Percentiles rank a stretch among this genome's conserved stretches.
phyloP scores from a whole-genome alignment of 2,888 invertebrate species.

The Spilosoma lubricipeda region DNA sequence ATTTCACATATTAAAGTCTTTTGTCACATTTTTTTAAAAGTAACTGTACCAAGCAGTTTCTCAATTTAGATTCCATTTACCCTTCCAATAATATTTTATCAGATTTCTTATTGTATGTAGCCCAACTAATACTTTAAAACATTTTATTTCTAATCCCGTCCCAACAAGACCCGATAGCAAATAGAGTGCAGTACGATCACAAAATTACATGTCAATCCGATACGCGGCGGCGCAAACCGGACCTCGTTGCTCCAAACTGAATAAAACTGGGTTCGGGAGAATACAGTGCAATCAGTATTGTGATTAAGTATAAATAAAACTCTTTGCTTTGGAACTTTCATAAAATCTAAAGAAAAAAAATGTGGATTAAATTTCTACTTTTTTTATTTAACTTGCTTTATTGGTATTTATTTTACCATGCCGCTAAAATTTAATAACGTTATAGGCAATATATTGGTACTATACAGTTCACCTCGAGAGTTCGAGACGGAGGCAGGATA shows the following conservation, averaged over 20 bases:
- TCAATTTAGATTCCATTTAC: not conserved
- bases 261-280: slow-evolving; percentile 51
- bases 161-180: slow-evolving; percentile 53
- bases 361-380: not conserved
- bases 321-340: not conserved
- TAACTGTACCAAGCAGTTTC: not conserved
- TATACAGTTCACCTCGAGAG: too few species aligned
- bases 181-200: slow-evolving; percentile 67
- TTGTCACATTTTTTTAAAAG: not conserved
- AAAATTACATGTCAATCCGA: slow-evolving; percentile 82
- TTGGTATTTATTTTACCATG: not conserved
- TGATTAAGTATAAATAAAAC: slow-evolving; percentile 22
- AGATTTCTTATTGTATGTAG: slow-evolving; percentile 32
- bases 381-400: not conserved
- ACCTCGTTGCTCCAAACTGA: slow-evolving; percentile 58
- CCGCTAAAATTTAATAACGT: too few species aligned
- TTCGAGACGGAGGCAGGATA: too few species aligned
- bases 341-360: not conserved
- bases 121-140: slow-evolving; percentile 39
- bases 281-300: slow-evolving; percentile 56
- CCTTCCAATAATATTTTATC: not conserved
- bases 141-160: slow-evolving; percentile 39
- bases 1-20: not conserved
- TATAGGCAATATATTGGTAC: too few species aligned
- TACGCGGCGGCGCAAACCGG: slow-evolving; percentile 70